These are phyloP conservation scores for Siphlonurus alternatus DNA, from an alignment of 2,888 invertebrate genomes.

Conservation along the genomic window DNA sequence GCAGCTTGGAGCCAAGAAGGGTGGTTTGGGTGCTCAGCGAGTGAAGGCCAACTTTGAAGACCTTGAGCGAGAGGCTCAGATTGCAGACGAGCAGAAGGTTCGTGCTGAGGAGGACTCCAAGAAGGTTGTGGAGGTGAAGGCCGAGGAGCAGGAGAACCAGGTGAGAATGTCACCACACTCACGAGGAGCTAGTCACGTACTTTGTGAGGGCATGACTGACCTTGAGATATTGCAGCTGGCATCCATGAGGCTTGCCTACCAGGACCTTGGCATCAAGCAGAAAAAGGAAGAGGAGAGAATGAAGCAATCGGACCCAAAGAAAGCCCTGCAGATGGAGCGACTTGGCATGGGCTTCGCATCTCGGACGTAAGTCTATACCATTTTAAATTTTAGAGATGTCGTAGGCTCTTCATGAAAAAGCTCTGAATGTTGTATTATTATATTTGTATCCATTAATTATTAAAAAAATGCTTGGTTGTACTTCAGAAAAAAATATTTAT, in stretches of 20 bases:
- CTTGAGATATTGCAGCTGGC: constrained; percentile 23
- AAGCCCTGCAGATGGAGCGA: constrained; percentile 76
- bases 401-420: too few species aligned
- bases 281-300: constrained; percentile 55
- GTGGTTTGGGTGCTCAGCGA: constrained; percentile 84
- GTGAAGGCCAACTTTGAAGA: constrained; percentile 91
- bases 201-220: too few species aligned
- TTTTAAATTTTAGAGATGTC: too few species aligned
- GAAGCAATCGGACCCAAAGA: constrained; percentile 56
- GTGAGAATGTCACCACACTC: too few species aligned
- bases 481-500: too few species aligned
- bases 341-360: constrained; percentile 76
- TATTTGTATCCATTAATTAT: not conserved
- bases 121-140: constrained; percentile 28
- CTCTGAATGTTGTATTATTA: not conserved
- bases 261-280: constrained; percentile 51
- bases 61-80: constrained; percentile 76
- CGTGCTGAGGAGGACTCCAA: constrained; percentile 28
- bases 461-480: not conserved
- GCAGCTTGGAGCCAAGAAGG: constrained; percentile 74
- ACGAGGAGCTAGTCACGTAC: too few species aligned
- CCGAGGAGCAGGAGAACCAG: constrained; percentile 45
- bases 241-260: constrained; percentile 48
- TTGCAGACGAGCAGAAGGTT: constrained; percentile 57
- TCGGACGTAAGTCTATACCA: constrained; percentile 27